Evolutionary conservation across 2,113 vertebrate genomes (phyloP), one percentile per base, ranked within the genome.

Genomic region (Castor canadensis): DNA sequence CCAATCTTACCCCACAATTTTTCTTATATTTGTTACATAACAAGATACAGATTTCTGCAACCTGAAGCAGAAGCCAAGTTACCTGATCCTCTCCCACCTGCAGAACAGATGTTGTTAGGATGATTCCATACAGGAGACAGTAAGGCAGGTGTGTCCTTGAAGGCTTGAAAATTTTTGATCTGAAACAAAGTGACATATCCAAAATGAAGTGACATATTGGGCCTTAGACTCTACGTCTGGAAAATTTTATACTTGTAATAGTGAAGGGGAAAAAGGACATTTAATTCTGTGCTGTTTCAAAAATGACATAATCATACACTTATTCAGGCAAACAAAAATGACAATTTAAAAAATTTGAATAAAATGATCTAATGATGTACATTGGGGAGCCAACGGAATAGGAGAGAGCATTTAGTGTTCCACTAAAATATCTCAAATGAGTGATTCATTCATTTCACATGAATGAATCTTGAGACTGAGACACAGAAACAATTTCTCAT

Each of bases 111-210:
- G 87, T 88, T 64, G n/a, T 40, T 19, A 15, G 47, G n/a, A 3
- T 95, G 81, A 80, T 97, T 91, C 75, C 75, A 82, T 32, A 24
- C 17, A 69, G 58, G 76, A 79, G 22, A 77, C 8, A 71, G 72
- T 72, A 83, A 82, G 52, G 30, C 62, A 95, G 77, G 20, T 60
- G n/a, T 80, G 73, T 19, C 10, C n/a, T 84, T 40, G 28, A 62
- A 89, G 76, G 43, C 26, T 86, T 47, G 38, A 56, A 76, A 66
- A 20, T 32, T 62, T 80, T 66, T 89, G 30, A 24, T 32, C 5
- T 54, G 30, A n/a, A 47, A 58, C 30, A 7, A 79, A 45, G 8
- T 76, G 20, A 20, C 1, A 20, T 17, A 73, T 40, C 38, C n/a
- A n/a, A n/a, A n/a, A n/a, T n/a, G n/a, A n/a, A n/a, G n/a, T n/a